These are phyloP conservation scores for Xylota sylvarum DNA, from an alignment of 2,888 invertebrate genomes.

Conservation along the genomic window DNA sequence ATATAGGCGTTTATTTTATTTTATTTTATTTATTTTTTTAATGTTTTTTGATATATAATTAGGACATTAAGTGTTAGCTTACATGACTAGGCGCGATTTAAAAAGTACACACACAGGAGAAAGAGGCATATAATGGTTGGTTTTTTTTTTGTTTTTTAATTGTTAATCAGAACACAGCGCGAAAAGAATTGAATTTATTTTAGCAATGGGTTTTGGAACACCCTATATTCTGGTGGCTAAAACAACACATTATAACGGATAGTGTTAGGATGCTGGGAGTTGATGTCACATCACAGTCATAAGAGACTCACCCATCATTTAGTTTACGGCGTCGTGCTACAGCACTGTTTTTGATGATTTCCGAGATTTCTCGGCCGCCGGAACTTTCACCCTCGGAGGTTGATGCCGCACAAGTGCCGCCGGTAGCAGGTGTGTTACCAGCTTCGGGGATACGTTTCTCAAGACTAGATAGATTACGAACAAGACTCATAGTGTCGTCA, in stretches of 20 bases:
- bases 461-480: conserved; percentile 83
- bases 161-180: conserved; percentile 48
- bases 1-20: conserved; percentile 62
- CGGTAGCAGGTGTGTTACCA: conserved; percentile 31
- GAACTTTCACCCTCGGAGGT: conserved; percentile 86
- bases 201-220: conserved; percentile 35
- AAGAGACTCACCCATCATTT: conserved; percentile 85
- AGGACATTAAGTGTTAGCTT: conserved; percentile 64
- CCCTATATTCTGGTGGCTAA: conserved; percentile 35
- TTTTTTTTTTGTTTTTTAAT: conserved; percentile 30
- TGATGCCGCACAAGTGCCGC: conserved; percentile 79
- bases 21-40: too few species aligned
- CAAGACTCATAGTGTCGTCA: conserved; percentile 83
- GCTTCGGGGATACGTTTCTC: conserved; percentile 78
- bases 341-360: conserved; percentile 85
- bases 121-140: conserved; percentile 62
- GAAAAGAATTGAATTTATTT: conserved; percentile 46
- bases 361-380: conserved; percentile 85
- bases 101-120: conserved; percentile 55
- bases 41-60: conserved; percentile 42
- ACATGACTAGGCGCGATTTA: conserved; percentile 74
- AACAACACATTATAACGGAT: conserved; percentile 53
- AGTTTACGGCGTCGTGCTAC: conserved; percentile 84
- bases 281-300: conserved; percentile 52
- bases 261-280: conserved; percentile 54